Conservation (phyloP, 2,888 invertebrate genomes). For the Parascotia fuliginaria region DNA sequence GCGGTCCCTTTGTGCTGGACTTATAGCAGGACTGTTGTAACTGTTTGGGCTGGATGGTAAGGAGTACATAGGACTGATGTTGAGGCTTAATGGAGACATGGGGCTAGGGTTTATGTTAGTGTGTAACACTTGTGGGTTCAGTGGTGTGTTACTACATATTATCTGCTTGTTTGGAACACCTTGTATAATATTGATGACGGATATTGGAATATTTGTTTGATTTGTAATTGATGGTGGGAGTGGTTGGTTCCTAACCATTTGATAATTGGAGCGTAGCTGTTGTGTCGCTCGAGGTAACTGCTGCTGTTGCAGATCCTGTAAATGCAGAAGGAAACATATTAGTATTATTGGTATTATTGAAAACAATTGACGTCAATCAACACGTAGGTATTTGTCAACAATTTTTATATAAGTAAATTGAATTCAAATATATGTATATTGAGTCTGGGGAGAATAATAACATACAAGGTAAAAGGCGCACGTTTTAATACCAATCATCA, state of each 20-base stretch:
- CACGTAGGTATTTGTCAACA: no score
- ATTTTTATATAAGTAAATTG: no score
- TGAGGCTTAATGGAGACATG: constrained; percentile 73
- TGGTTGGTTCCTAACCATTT: constrained; percentile 54
- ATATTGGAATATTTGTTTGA: constrained; percentile 58
- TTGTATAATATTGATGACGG: constrained; percentile 69
- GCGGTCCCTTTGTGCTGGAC: constrained; percentile 68
- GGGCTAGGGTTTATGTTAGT: constrained; percentile 49
- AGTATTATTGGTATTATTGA: constrained; percentile 5
- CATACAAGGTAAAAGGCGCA: constrained; percentile 53
- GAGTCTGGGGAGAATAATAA: no score
- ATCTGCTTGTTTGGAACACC: constrained; percentile 56
- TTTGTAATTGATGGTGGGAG: constrained; percentile 43
- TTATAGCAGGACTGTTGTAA: constrained; percentile 72
- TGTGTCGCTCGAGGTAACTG: constrained; percentile 46
- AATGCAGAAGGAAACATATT: constrained; percentile 47
- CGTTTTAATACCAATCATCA: constrained; percentile 33
- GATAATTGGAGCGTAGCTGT: constrained; percentile 55
- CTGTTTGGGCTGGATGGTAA: constrained; percentile 70
- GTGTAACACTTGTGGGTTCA: constrained; percentile 43
- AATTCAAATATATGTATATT: no score
- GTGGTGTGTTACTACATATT: constrained; percentile 49
- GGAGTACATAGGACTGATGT: constrained; percentile 72
- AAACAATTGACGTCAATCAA: not conserved
- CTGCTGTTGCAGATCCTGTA: constrained; percentile 69